A percentile compares a stretch with the other conserved stretches of the same genome.
Conservation (phyloP, 2,888 invertebrate genomes). For the Drosophila stalkeri region DNA sequence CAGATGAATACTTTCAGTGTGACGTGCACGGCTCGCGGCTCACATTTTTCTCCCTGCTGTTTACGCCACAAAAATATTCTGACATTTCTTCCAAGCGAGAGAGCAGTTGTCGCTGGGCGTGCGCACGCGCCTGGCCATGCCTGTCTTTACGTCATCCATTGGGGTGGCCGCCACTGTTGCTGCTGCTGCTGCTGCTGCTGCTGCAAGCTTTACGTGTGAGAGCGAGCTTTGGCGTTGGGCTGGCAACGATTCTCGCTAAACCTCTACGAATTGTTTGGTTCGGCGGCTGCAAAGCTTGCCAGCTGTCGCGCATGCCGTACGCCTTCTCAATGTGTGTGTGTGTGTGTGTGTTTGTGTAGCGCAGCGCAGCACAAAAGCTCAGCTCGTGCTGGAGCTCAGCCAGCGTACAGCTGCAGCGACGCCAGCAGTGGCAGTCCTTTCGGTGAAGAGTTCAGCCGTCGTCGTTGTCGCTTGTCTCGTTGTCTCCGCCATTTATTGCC, state of each 20-base stretch:
- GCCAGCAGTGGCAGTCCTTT: conserved; percentile 77
- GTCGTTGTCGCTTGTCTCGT: conserved; percentile 40
- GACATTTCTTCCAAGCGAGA: conserved; percentile 64
- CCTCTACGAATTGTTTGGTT: background rate
- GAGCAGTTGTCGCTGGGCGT: conserved; percentile 34
- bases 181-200: conserved; percentile 6
- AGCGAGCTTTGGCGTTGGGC: conserved; percentile 27
- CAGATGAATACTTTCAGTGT: conserved; percentile 65
- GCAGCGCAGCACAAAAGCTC: conserved; percentile 44
- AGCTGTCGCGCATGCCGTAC: conserved; percentile 18
- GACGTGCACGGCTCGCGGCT: conserved; percentile 69
- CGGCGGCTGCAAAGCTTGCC: background rate
- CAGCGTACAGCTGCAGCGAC: conserved; percentile 62
- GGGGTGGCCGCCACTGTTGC: conserved; percentile 51
- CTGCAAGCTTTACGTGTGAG: conserved; percentile 14
- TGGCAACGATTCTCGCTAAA: conserved; percentile 15
- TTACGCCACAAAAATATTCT: conserved; percentile 67
- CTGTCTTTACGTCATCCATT: conserved; percentile 70
- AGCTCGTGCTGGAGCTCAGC: conserved; percentile 41
- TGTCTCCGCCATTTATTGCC: conserved; percentile 38
- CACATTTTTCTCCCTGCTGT: conserved; percentile 74
- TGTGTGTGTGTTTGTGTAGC: conserved; percentile 13
- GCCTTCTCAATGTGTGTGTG: background rate
- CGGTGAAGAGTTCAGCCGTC: conserved; percentile 78
- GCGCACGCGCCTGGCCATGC: conserved; percentile 56